A percentile compares a stretch with the other conserved stretches of the same genome.
These are phyloP conservation scores for Antigone vipio DNA, from an alignment of 2,113 vertebrate genomes.

Conservation along the genomic window DNA sequence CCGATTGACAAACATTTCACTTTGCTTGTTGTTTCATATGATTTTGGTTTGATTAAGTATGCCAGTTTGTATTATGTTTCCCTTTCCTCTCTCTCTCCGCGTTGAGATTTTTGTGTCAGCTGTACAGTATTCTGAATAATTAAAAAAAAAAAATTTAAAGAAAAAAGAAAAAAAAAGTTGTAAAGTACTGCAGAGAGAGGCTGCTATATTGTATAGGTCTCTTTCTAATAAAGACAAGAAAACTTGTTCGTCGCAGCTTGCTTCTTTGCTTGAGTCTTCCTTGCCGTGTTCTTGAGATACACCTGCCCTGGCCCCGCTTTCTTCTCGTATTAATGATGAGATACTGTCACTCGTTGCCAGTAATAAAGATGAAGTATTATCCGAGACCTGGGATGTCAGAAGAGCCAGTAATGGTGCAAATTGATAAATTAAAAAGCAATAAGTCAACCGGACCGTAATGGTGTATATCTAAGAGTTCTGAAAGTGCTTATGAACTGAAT, in stretches of 20 bases:
- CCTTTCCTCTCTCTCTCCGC: constrained; percentile 46
- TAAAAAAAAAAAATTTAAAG: neutral
- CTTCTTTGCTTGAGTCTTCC: neutral
- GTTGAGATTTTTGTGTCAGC: constrained; percentile 78
- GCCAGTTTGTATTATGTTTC: constrained; percentile 75
- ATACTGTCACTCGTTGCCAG: constrained; percentile 59
- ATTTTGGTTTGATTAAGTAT: constrained; percentile 77
- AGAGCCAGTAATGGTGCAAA: constrained; percentile 30
- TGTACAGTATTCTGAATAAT: constrained; percentile 88
- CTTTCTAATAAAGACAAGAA: constrained; percentile 95
- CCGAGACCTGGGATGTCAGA: neutral
- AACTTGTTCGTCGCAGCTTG: constrained; percentile 23
- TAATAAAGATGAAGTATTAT: constrained; percentile 53
- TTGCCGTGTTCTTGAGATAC: neutral
- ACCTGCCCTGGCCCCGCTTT: neutral
- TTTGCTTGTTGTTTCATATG: constrained; percentile 73
- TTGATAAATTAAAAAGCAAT: constrained; percentile 61
- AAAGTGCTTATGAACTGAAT: neutral
- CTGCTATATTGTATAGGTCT: constrained; percentile 85
- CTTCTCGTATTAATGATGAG: neutral
- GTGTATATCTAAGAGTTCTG: constrained; percentile 23
- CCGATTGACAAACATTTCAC: constrained; percentile 70
- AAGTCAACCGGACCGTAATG: neutral
- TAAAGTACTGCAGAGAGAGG: constrained; percentile 81
- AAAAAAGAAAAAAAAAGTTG: constrained; percentile 54